Base-by-base conservation (phyloP, 2,888 invertebrate species). In the Caenorhabditis zanzibari region DNA sequence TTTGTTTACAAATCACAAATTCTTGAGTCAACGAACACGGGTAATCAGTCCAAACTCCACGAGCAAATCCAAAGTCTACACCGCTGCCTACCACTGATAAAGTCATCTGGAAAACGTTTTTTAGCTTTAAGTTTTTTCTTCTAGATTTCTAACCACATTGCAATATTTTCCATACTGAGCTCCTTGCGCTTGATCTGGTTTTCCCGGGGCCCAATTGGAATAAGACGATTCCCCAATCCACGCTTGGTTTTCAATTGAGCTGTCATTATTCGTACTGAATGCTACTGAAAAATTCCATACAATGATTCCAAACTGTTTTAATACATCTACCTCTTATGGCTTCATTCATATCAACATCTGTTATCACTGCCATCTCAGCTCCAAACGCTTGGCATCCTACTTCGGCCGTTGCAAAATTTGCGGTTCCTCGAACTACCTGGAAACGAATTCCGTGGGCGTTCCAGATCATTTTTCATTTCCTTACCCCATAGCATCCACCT, bases 21-120 rank as follows among this genome's bases (percentile, higher is more conserved):
- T 75, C 66, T 54, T 68, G 58, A 12, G 56, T 66, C 35, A 58
- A 26, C 1, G 32, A 47, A 26, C 75, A 75, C 1, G 75, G 75
- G n/a, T 75, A 75, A 19, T 75, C 75, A 0, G 35, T 58, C 75
- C 75, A 75, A 16, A 75, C 75, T 14, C 75, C 75, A 14, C 66
- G 66, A 12, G 44, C 26, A 14, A 75, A 66, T 63, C 75, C 56
- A 24, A 56, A 41, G 14, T 75, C 66, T 5, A 7, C 6, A 26
- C 66, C 75, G n/a, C 49, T 26, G 9, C 68, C 35, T 5, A 75
- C 75, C 5, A 66, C 66, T n/a, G 75, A 75, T 14, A 75, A 7
- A 5, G 58, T 35, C 47, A 75, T 68, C 75, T 79, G 64, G n/a
- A 79, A 69, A 38, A 10, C 2, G 24, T 16, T 1, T 26, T 1